A percentile compares a stretch with the other conserved stretches of the same genome.
phyloP scores from a whole-genome alignment of 2,113 vertebrate species.

The Cryptotis parvus region DNA sequence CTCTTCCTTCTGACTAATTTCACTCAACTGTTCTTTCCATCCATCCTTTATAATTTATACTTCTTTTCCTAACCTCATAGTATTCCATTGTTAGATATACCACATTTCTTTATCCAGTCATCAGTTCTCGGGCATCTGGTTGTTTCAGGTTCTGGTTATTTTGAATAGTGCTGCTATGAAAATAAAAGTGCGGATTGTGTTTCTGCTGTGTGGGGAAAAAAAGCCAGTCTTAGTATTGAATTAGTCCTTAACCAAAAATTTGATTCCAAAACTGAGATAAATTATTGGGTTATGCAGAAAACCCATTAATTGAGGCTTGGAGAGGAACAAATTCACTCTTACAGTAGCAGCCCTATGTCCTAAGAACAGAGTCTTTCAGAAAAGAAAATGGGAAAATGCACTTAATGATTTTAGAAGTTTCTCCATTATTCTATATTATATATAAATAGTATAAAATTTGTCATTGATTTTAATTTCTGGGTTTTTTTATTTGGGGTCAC shows the following conservation, averaged over 20 bases:
- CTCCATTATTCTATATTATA: neutral
- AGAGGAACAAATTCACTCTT: neutral
- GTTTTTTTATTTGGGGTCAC: too few relatives aligned
- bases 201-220: too few relatives aligned
- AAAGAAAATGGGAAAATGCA: neutral
- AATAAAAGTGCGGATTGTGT: too few relatives aligned
- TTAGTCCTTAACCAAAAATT: neutral
- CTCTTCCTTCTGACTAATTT: too few relatives aligned
- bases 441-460: neutral
- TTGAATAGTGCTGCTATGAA: too few relatives aligned
- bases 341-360: neutral
- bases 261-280: neutral
- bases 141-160: too few relatives aligned
- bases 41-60: too few relatives aligned
- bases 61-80: too few relatives aligned
- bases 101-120: too few relatives aligned
- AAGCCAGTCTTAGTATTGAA: neutral
- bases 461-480: constrained; percentile 2
- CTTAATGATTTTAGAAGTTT: neutral
- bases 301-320: neutral
- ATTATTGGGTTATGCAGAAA: neutral
- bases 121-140: too few relatives aligned
- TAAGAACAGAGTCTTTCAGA: neutral
- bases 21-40: too few relatives aligned
- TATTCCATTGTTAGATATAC: too few relatives aligned